phyloP scores from a whole-genome alignment of 2,113 vertebrate species.

The Diphyllodes magnificus region DNA sequence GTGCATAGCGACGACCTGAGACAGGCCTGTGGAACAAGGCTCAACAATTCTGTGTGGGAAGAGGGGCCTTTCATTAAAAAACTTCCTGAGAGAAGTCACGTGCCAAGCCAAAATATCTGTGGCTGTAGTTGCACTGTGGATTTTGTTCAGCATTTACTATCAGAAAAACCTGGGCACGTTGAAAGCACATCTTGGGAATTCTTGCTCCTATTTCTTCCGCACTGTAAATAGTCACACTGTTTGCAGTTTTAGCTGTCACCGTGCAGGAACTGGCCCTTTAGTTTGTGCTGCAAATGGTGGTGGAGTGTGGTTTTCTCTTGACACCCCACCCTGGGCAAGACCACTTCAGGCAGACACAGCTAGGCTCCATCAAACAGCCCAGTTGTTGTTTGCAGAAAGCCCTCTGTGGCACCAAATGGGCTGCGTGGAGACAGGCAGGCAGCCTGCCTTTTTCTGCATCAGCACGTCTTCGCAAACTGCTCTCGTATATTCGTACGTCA shows the following conservation, averaged over 20 bases:
- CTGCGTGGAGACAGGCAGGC: not conserved
- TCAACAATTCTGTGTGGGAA: not conserved
- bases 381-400: not conserved
- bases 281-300: not conserved
- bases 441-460: not conserved
- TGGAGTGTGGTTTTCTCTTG: not conserved
- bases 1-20: not conserved
- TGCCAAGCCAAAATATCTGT: not conserved
- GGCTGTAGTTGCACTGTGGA: too few species aligned
- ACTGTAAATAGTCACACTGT: not conserved
- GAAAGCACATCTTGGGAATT: not conserved
- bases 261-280: rapidly evolving
- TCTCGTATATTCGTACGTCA: not conserved
- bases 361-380: not conserved
- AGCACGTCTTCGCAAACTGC: not conserved
- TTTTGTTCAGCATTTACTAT: not conserved
- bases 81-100: not conserved
- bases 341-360: not conserved
- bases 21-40: not conserved
- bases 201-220: not conserved
- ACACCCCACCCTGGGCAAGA: rapidly evolving
- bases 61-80: not conserved
- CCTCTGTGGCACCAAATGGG: not conserved
- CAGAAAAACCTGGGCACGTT: rapidly evolving
- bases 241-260: too few species aligned